phyloP scores from a whole-genome alignment of 1,140 invertebrate species.

The Temnothorax longispinosus region DNA sequence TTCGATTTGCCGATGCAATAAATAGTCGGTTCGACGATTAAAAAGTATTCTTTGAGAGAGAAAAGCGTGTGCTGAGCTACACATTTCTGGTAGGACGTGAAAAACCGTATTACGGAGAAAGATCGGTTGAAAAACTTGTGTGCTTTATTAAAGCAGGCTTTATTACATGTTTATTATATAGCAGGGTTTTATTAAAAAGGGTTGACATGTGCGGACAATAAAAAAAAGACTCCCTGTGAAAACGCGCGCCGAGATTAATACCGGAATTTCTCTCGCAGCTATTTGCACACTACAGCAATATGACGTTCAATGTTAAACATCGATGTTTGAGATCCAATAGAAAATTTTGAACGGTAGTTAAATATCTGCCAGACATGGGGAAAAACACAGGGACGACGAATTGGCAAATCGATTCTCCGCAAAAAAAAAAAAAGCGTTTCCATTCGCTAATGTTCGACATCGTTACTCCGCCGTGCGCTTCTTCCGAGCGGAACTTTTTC shows the following conservation, averaged over 20 bases:
- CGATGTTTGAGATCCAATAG: conserved; percentile 55
- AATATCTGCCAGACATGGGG: conserved; percentile 21
- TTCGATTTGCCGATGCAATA: neutral
- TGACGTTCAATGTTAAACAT: conserved; percentile 69
- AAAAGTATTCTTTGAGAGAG: neutral
- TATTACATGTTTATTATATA: neutral
- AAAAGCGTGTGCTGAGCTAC: neutral
- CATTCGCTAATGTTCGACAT: conserved; percentile 47
- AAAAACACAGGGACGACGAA: conserved; percentile 32
- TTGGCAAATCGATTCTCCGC: conserved; percentile 20
- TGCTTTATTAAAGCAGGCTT: neutral
- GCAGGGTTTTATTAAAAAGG: conserved; percentile 5
- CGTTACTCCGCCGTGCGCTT: conserved; percentile 35
- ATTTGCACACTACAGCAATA: conserved; percentile 53
- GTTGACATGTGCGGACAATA: conserved; percentile 18
- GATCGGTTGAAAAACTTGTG: neutral
- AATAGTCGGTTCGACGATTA: neutral
- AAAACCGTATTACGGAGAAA: neutral
- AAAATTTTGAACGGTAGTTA: conserved; percentile 46
- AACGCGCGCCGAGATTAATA: conserved; percentile 32
- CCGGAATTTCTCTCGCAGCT: conserved; percentile 31
- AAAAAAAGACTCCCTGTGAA: conserved; percentile 2
- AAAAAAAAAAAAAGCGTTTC: conserved; percentile 26
- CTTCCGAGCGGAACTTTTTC: conserved; percentile 55
- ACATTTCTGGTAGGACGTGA: neutral